Evolutionary conservation across 2,113 vertebrate genomes (phyloP).

Genomic region (Scomber japonicus): DNA sequence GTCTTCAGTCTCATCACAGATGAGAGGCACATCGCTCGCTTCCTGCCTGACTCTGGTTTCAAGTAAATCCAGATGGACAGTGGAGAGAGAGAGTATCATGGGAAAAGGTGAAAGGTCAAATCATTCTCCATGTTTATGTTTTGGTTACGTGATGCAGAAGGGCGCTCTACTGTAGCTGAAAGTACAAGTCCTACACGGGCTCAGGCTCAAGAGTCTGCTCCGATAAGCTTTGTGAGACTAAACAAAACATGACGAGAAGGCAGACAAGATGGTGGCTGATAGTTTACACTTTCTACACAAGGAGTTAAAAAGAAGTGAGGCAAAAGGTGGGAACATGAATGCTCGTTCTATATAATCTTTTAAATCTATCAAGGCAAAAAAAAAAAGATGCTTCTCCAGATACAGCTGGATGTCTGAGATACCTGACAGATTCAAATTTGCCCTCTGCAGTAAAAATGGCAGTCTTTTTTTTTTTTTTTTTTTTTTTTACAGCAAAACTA

Average conservation of each 20-base stretch:
- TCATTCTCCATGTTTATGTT: conserved; percentile 16
- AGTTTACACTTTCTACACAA: not conserved
- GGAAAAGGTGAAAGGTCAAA: conserved; percentile 56
- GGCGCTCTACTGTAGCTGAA: not conserved
- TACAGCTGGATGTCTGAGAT: not conserved
- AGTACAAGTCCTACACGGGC: not conserved
- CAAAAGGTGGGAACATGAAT: not conserved
- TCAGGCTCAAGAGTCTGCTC: not conserved
- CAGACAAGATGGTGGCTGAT: conserved; percentile 32
- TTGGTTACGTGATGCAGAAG: not conserved
- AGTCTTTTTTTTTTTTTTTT: too few species aligned
- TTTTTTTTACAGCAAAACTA: not conserved
- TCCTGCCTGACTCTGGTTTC: conserved; percentile 32
- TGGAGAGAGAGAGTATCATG: conserved; percentile 42
- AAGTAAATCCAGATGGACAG: conserved; percentile 16
- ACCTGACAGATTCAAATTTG: not conserved
- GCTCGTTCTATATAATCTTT: not conserved
- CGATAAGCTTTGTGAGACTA: not conserved
- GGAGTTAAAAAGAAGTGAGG: not conserved
- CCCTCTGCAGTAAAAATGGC: not conserved
- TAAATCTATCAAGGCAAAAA: not conserved
- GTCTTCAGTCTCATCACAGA: not conserved
- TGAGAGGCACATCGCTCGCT: not conserved
- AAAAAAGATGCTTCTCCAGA: not conserved
- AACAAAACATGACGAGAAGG: conserved; percentile 14